Percentiles rank a stretch among this genome's conserved stretches.
phyloP scores from a whole-genome alignment of 2,113 vertebrate genomes.

The Ciconia boyciana region DNA sequence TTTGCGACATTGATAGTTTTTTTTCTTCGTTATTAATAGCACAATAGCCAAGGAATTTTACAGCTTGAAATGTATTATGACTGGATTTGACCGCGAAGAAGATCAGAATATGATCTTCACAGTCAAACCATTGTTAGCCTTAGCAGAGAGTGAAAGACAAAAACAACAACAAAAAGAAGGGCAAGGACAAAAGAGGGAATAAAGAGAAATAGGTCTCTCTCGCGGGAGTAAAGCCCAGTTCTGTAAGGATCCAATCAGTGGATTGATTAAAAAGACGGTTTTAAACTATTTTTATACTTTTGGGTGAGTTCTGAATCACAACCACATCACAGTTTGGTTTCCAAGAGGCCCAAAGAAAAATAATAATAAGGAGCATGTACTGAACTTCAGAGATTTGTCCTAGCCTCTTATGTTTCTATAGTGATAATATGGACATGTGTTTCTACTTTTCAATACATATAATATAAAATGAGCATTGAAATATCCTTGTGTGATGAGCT shows the following conservation, averaged over 20 bases:
- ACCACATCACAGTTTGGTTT: neutral
- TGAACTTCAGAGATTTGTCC: neutral
- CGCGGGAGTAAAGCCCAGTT: neutral
- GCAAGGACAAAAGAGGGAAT: neutral
- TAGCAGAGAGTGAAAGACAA: neutral
- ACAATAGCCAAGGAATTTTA: neutral
- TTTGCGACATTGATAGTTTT: neutral
- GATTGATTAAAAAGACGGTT: neutral
- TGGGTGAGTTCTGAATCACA: neutral
- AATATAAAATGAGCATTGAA: neutral
- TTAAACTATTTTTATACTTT: neutral
- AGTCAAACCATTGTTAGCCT: neutral
- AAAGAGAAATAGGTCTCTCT: neutral
- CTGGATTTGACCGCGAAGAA: neutral
- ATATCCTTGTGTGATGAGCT: neutral
- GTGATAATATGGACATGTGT: neutral
- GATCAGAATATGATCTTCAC: neutral
- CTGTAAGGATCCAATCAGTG: neutral
- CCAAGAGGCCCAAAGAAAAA: neutral
- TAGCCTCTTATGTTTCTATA: neutral
- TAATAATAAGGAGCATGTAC: neutral
- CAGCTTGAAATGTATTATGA: neutral
- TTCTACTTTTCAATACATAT: neutral
- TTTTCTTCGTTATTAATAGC: neutral
- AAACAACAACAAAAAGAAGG: neutral